Conservation (phyloP, 2,797 vertebrate species). For the Mareca penelope region DNA sequence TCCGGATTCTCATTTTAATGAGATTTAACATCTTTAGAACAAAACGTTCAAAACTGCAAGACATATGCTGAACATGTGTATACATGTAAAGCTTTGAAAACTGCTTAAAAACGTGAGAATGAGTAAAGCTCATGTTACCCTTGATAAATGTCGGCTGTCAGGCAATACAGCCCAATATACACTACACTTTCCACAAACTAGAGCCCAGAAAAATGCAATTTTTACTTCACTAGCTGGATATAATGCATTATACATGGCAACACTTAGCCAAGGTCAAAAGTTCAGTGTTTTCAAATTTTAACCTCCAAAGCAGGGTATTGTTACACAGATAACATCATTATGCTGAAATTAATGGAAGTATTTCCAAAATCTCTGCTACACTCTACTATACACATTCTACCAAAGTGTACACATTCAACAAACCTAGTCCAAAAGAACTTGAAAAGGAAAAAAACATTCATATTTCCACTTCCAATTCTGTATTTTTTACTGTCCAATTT, state of each 20-base stretch:
- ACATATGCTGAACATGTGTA: slow-evolving; percentile 83
- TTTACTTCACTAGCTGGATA: slow-evolving; percentile 44
- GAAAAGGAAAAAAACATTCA: background rate
- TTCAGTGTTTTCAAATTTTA: slow-evolving; percentile 64
- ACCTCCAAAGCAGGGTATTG: background rate
- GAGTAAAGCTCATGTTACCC: slow-evolving; percentile 70
- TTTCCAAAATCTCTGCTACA: background rate
- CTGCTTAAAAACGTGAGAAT: slow-evolving; percentile 71
- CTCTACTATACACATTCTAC: background rate
- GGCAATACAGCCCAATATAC: slow-evolving; percentile 40
- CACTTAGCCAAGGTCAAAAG: slow-evolving; percentile 67
- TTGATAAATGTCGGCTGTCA: slow-evolving; percentile 75
- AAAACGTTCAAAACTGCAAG: slow-evolving; percentile 65
- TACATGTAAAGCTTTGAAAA: slow-evolving; percentile 73
- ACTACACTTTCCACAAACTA: slow-evolving; percentile 62
- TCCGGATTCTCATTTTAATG: slow-evolving; percentile 45
- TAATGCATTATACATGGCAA: slow-evolving; percentile 65
- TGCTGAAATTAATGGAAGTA: background rate
- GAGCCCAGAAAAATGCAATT: slow-evolving; percentile 59
- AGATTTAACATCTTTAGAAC: slow-evolving; percentile 54
- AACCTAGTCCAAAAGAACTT: background rate
- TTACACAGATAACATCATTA: background rate
- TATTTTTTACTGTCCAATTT: background rate
- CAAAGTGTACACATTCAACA: background rate
- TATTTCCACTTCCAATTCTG: background rate